Percentiles rank a stretch among this genome's conserved stretches.
Conservation (phyloP, 23 tunicate species). For the Styela clava region DNA sequence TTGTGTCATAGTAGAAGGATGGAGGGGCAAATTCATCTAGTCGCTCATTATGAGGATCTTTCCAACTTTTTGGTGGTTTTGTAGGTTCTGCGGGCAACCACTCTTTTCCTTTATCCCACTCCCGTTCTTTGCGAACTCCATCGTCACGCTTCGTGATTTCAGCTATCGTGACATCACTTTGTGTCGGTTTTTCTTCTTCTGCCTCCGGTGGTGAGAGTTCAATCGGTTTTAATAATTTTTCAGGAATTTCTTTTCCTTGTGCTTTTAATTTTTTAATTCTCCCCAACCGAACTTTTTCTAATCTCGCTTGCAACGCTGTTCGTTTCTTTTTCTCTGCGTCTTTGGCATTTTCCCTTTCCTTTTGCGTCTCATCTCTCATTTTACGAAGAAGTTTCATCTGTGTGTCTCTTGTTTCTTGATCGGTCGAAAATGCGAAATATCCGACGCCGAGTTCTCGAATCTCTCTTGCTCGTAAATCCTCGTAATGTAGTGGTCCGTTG, state of each 20-base stretch:
- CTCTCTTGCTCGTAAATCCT: slow-evolving; percentile 65
- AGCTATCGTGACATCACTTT: neutral
- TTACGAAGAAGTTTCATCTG: slow-evolving; percentile 63
- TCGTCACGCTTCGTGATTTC: neutral
- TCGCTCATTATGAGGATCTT: slow-evolving; percentile 57
- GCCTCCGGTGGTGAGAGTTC: slow-evolving; percentile 16
- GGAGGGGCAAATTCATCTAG: slow-evolving; percentile 73
- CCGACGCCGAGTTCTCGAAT: slow-evolving; percentile 96
- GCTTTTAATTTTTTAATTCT: slow-evolving; percentile 62
- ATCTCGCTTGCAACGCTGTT: slow-evolving; percentile 52
- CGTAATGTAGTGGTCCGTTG: slow-evolving; percentile 63
- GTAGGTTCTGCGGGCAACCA: slow-evolving; percentile 66
- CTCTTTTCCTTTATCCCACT: slow-evolving; percentile 86
- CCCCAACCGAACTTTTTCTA: slow-evolving; percentile 73
- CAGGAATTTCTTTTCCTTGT: slow-evolving; percentile 89
- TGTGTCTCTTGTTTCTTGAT: slow-evolving; percentile 53
- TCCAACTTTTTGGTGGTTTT: slow-evolving; percentile 56
- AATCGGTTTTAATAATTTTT: slow-evolving; percentile 64
- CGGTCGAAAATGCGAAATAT: slow-evolving; percentile 80
- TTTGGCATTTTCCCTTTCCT: slow-evolving; percentile 34
- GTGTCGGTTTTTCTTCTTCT: neutral
- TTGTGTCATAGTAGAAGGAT: slow-evolving; percentile 28
- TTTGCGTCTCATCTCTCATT: slow-evolving; percentile 69
- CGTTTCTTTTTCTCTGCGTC: slow-evolving; percentile 31
- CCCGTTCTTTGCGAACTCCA: slow-evolving; percentile 19